Evolutionary conservation across 2,888 invertebrate genomes (phyloP).

Genomic region (Drosophila antonietae): DNA sequence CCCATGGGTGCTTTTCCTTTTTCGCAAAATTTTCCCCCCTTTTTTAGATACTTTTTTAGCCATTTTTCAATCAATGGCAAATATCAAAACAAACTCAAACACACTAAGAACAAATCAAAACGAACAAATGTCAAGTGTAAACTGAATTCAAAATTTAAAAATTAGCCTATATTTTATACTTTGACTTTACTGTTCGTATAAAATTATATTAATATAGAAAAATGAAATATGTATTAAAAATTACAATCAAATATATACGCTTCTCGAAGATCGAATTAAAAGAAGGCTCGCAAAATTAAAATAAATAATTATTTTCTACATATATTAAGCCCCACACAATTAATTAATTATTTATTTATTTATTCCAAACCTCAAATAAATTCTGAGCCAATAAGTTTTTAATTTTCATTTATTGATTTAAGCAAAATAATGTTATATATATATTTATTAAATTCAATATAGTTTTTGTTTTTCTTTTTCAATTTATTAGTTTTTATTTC

Average conservation of each 20-base stretch:
- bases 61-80: neutral
- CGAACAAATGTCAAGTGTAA: conserved; percentile 34
- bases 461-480: conserved; percentile 20
- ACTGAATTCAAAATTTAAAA: conserved; percentile 22
- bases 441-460: conserved; percentile 46
- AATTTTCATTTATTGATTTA: conserved; percentile 52
- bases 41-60: neutral
- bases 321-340: neutral
- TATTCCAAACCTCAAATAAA: neutral
- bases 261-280: neutral
- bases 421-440: conserved; percentile 62
- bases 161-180: neutral
- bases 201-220: neutral
- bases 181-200: neutral
- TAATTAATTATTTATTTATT: neutral
- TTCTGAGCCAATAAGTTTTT: neutral
- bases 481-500: conserved; percentile 54
- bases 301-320: neutral
- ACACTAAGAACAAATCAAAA: conserved; percentile 8
- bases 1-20: neutral
- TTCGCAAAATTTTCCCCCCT: neutral
- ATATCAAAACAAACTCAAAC: conserved; percentile 5
- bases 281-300: neutral
- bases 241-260: neutral
- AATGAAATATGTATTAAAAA: neutral